Base-by-base conservation (phyloP, 53 echinoderm and acorn worm genomes). In the Mesocentrotus franciscanus region DNA sequence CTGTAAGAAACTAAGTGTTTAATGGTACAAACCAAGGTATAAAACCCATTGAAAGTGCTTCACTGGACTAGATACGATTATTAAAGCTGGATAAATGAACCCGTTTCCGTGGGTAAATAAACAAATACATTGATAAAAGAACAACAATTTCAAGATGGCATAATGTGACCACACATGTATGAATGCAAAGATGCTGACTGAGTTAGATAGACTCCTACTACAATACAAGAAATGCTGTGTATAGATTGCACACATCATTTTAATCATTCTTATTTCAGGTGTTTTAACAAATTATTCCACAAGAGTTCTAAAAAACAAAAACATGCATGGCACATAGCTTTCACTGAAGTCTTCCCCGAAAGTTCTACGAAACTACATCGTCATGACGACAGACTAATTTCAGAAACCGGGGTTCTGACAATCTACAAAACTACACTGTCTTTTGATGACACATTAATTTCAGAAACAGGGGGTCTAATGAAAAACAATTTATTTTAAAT, bases 331-430 rank as follows among this genome's bases (percentile, higher is more conserved):
- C 58, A 87, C 26, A 13, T 58, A 58, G 87, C 87, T 87, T 87
- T 35, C 13, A 56, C 55, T 66, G 68, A 85, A 85, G 95, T 94
- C 95, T 61, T 94, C 95, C 95, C 95, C 95, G 94, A 66, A 85
- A 59, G 76, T 85, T 66, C 95, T 94, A 94, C 95, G 95, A 94
- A 93, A 93, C 94, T 83, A 93, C 94, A 93, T 68, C 83, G 83
- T 92, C 92, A 56, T 39, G 94, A 60, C 62, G n/a, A 93, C 83
- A 81, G 61, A 81, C 94, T 66, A 74, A 81, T 61, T 94, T 94
- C 95, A 94, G 95, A 94, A 85, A 85, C 68, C 62, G 95, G 95
- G 95, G 95, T 68, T 94, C 95, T 70, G 95, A 94, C 95, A 94
- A 94, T 85, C 95, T 94, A 94, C 95, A 42, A 70, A 93, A 93